Base-by-base conservation (phyloP, 1,140 invertebrate species). In the Papilio machaon region DNA sequence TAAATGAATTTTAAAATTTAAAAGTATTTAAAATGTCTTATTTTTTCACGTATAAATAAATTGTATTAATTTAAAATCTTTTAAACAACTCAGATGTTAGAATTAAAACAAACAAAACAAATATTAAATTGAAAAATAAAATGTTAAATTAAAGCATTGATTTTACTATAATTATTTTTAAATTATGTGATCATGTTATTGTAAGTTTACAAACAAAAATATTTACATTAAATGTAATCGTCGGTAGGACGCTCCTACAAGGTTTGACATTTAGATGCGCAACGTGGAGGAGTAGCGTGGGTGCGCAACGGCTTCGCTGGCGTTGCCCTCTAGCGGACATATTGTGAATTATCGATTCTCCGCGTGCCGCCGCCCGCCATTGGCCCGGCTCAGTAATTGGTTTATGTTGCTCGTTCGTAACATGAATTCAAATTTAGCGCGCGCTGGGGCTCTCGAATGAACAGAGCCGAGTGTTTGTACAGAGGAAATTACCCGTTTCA, bases 311-410 rank as follows among this genome's bases (percentile, higher is more conserved):
- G 90, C 87, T 86, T 83, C 83, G 87, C 86, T 84, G 83, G 86
- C 85, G 91, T 91, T 89, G 94, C 94, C 91, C 94, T 95, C 94
- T 94, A 93, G 92, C 93, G 94, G 92, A 88, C 89, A 91, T 92
- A 94, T 94, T 92, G 88, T 90, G 92, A 95, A 90, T 94, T 95
- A 95, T 95, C 94, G 94, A 95, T 95, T 95, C 92, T 91, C 90
- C 85, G 88, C 90, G 88, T 89, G 89, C 91, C 89, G 89, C 92
- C 87, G 84, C 85, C 89, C 89, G 89, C 92, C 88, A 94, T 94
- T 93, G 93, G 92, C 89, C 91, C 88, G 85, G 87, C 85, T 90
- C 87, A 86, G 90, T 94, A 94, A 94, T 94, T 94, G 91, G 91
- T 94, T 93, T 93, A 93, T 93, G 91, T 92, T 86, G 89, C 88